Evolutionary conservation across 2,797 vertebrate species (phyloP).

Genomic region (Paedocypris micromegethes): DNA sequence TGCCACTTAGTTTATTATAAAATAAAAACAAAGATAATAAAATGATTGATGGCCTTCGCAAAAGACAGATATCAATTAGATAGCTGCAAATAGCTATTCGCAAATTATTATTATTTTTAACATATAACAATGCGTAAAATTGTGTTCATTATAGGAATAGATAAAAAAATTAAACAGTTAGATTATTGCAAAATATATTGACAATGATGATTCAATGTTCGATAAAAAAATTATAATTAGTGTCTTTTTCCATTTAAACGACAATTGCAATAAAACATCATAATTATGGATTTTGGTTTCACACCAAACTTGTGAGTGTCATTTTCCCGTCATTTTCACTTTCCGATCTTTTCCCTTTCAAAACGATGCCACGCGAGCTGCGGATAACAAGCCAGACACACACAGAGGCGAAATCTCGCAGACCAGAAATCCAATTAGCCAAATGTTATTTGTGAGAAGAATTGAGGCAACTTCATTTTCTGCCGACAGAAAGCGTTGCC

Average conservation of each 20-base stretch:
- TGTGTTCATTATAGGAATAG: too few species aligned
- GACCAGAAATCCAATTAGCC: slow-evolving; percentile 61
- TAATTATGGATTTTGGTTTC: slow-evolving; percentile 20
- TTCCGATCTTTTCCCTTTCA: background rate
- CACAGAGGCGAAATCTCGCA: slow-evolving; percentile 4
- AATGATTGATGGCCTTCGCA: too few species aligned
- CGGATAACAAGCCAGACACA: slow-evolving; percentile 28
- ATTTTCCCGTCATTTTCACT: slow-evolving; percentile 6
- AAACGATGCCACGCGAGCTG: slow-evolving; percentile 15
- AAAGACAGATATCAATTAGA: too few species aligned
- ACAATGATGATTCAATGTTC: slow-evolving; percentile 4
- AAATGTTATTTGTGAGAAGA: slow-evolving; percentile 53
- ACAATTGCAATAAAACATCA: background rate
- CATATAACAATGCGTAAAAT: too few species aligned
- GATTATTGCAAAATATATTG: too few species aligned
- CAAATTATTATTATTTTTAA: too few species aligned
- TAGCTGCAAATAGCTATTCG: too few species aligned
- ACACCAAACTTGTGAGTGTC: background rate
- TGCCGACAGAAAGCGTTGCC: slow-evolving; percentile 53
- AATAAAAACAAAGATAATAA: too few species aligned
- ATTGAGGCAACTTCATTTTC: slow-evolving; percentile 49
- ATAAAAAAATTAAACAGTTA: too few species aligned
- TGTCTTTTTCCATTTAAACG: background rate
- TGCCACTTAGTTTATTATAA: too few species aligned
- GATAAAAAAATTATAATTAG: background rate